phyloP scores from a whole-genome alignment of 1,140 invertebrate species.

The Vollenhovia emeryi region DNA sequence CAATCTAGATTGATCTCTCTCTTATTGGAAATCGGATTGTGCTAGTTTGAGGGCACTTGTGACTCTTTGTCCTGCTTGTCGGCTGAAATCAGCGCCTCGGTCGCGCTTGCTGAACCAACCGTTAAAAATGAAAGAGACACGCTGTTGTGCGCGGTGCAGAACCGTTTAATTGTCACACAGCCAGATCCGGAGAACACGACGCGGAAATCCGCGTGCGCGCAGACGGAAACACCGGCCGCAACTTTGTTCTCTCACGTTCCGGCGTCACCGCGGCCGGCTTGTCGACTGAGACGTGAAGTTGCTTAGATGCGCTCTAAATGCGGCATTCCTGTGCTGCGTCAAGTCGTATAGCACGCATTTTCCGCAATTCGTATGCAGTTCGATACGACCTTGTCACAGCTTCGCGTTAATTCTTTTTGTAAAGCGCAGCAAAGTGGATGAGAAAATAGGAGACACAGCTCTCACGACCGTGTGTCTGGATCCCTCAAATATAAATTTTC shows the following conservation, averaged over 20 bases:
- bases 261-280: background rate
- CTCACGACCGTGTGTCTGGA: background rate
- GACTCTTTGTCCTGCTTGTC: background rate
- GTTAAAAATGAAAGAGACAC: conserved; percentile 35
- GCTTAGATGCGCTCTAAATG: conserved; percentile 38
- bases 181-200: conserved; percentile 5
- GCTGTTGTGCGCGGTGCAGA: background rate
- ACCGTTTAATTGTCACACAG: background rate
- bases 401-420: background rate
- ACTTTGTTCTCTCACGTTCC: conserved; percentile 2
- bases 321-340: background rate
- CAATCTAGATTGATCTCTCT: background rate
- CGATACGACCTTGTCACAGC: background rate
- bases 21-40: background rate
- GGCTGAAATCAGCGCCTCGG: background rate
- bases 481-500: background rate
- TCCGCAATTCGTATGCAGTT: background rate
- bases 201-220: conserved; percentile 3
- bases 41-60: background rate
- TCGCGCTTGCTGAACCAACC: background rate
- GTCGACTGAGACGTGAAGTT: conserved; percentile 27
- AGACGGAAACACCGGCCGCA: conserved; percentile 4
- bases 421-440: background rate
- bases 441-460: background rate
- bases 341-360: background rate